Conservation (phyloP, 1,140 invertebrate genomes). For the Leucophenga varia region DNA sequence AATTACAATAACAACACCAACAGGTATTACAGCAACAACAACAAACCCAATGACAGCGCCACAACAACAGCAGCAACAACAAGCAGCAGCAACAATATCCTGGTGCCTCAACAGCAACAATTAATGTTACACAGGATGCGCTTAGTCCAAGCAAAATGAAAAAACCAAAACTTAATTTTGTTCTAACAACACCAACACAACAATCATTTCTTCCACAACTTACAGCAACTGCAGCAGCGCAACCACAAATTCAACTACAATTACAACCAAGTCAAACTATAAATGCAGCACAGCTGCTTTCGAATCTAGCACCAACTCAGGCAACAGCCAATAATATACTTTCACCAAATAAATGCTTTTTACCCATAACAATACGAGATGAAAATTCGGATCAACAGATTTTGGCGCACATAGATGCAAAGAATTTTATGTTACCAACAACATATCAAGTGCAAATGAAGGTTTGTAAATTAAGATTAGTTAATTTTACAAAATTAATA, state of each 20-base stretch:
- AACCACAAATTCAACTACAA: constrained; percentile 53
- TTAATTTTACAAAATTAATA: not conserved
- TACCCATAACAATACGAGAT: constrained; percentile 53
- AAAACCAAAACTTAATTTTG: constrained; percentile 57
- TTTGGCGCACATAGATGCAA: constrained; percentile 53
- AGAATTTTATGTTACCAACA: constrained; percentile 49
- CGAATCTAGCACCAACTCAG: constrained; percentile 22
- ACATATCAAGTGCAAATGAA: constrained; percentile 56
- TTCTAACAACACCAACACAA: constrained; percentile 35
- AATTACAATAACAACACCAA: constrained; percentile 9
- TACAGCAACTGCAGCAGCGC: constrained; percentile 16
- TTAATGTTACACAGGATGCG: constrained; percentile 24
- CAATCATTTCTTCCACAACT: constrained; percentile 17
- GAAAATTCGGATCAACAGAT: constrained; percentile 54
- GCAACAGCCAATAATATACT: constrained; percentile 24
- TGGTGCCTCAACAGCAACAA: too few species aligned
- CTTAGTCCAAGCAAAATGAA: constrained; percentile 35
- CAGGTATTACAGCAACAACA: constrained; percentile 3
- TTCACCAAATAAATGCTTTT: constrained; percentile 51
- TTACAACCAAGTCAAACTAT: constrained; percentile 29
- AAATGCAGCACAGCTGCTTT: constrained; percentile 36
- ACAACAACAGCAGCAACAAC: not conserved
- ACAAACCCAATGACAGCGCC: constrained; percentile 17
- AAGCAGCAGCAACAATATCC: too few species aligned
- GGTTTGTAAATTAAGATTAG: constrained; percentile 13